Evolutionary conservation across 2,113 vertebrate genomes (phyloP).

Genomic region (Hippolais icterina): DNA sequence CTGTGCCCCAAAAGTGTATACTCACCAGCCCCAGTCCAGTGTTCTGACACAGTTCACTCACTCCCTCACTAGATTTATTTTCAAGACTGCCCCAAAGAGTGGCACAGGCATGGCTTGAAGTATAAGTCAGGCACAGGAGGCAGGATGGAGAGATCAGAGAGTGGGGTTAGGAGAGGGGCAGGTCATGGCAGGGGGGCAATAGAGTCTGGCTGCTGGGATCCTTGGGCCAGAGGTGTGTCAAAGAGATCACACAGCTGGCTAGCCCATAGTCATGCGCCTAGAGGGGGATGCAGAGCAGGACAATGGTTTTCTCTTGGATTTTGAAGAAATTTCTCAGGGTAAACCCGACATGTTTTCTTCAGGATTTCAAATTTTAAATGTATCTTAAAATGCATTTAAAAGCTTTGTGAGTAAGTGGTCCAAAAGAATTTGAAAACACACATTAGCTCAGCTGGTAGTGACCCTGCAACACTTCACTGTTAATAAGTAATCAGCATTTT

Average conservation of each 20-base stretch:
- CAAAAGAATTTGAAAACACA: background rate
- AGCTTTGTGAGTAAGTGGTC: background rate
- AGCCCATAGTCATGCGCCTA: background rate
- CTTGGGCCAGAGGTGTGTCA: background rate
- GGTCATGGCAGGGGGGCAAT: background rate
- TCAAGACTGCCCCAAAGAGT: background rate
- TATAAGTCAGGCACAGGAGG: background rate
- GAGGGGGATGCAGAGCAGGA: background rate
- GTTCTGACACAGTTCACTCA: background rate
- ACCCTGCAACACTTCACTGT: background rate
- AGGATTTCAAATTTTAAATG: background rate
- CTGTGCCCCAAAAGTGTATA: background rate
- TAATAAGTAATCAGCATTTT: background rate
- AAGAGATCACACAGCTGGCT: background rate
- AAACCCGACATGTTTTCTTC: background rate
- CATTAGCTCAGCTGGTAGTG: background rate
- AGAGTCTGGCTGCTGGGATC: background rate
- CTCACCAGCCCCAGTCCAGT: background rate
- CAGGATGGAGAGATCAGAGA: background rate
- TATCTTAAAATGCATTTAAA: background rate
- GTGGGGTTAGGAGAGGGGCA: background rate
- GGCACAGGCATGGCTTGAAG: background rate
- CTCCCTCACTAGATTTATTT: background rate
- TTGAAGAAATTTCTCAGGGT: background rate
- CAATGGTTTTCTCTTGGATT: background rate